Evolutionary conservation across 2,797 vertebrate species (phyloP), one percentile per base, ranked within the genome.

Genomic region (Rhincodon typus): DNA sequence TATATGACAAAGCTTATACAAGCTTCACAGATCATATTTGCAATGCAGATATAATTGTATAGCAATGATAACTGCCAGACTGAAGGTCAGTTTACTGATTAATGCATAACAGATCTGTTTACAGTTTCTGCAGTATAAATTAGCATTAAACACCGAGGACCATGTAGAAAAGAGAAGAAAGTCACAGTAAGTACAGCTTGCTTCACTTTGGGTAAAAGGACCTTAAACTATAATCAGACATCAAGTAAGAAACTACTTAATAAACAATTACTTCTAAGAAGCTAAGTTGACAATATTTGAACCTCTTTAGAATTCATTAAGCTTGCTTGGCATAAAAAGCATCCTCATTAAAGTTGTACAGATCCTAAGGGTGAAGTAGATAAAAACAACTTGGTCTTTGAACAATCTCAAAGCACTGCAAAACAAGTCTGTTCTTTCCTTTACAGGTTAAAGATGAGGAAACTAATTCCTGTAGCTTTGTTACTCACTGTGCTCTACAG

Each of bases 71-170:
- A 93, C 90, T 30, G 57, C 42, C 66, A 53, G 94, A 94, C 1
- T 17, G 17, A 94, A 94, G 94, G 94, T 95, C 67, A 53, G 13
- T 77, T 77, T 77, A 17, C 94, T 72, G 67, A 53, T 95, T 95
- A 95, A 95, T 95, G 7, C 72, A 57, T 95, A 77, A 72, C 94
- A 77, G 72, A 72, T 74, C 25, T 95, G 46, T 95, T 95, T 95
- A 27, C 46, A 95, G 10, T 77, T 53, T 17, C 69, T 53, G 70
- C 25, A 2, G 94, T 77, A 95, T 95, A 95, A 95, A 34, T 74
- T 74, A 46, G 67, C 13, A 8, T 77, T 74, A 34, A 34, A 77
- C 70, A 57, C 46, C 21, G 53, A 77, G 27, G 42, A 21, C 15
- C 50, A 53, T 95, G 46, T 57, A 57, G 67, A 53, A 74, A 25